phyloP scores from a whole-genome alignment of 2,797 vertebrate species.

The Varecia variegata region DNA sequence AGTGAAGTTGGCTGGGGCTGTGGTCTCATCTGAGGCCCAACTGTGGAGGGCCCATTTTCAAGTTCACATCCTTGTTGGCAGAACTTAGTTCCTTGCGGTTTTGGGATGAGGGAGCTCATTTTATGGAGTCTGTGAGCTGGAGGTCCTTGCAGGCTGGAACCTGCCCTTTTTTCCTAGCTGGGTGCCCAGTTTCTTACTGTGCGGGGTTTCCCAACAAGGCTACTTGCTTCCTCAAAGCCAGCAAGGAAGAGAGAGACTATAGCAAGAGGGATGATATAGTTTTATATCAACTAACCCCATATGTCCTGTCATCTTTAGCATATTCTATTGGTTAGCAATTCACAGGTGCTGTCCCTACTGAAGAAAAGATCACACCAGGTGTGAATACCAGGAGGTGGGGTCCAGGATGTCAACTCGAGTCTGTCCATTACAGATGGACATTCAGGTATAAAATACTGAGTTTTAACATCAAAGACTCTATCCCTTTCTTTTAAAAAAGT shows the following conservation, averaged over 20 bases:
- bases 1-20: neutral
- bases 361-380: neutral
- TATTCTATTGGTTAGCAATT: neutral
- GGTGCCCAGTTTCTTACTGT: neutral
- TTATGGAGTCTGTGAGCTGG: neutral
- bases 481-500: neutral
- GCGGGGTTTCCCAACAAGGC: neutral
- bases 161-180: neutral
- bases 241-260: neutral
- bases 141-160: neutral
- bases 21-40: neutral
- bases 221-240: neutral
- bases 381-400: neutral
- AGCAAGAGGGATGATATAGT: no score
- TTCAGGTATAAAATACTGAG: neutral
- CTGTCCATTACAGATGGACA: neutral
- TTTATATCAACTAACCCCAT: neutral
- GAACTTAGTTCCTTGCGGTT: neutral
- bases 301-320: neutral
- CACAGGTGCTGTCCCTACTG: neutral
- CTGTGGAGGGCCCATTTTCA: neutral
- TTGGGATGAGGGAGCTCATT: neutral
- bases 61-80: neutral
- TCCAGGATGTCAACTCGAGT: no score
- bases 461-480: neutral